Base-by-base conservation (phyloP, 2,888 invertebrate species). In the Nomada ruficornis region DNA sequence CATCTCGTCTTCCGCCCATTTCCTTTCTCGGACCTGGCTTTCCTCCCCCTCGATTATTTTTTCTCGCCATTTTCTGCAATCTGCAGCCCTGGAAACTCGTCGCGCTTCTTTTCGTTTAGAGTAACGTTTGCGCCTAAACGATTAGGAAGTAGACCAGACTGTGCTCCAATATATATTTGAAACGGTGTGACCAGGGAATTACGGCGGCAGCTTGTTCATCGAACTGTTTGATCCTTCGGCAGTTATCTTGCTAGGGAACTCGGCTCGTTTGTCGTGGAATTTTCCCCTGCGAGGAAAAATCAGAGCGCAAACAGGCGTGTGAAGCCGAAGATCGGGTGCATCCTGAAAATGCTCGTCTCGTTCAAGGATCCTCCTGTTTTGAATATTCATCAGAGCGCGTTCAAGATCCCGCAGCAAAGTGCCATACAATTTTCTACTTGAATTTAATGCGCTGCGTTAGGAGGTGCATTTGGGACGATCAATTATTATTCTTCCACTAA, bases 331-430 rank as follows among this genome's bases (percentile, higher is more conserved):
- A 13, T 23, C 13, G 2, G 36, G 20, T 18, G 9, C 18, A 11
- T 47, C 36, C 42, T 18, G 64, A 70, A 57, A 50, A 47, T 55
- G 55, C 60, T 36, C n/a, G 50, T 23, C 64, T 62, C 62, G 10
- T 29, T 72, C 57, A 42, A 67, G 64, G n/a, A 70, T 60, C 54
- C 59, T 29, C 54, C 9, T 5, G n/a, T 26, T 59, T 42, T 83
- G 79, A 80, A 85, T 83, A 86, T 86, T 86, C 81, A 83, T 85
- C 11, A 59, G 74, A 69, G 36, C 59, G 26, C 44, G 29, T 79
- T 54, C 72, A 60, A 26, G 23, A 13, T 26, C 65, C 26, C 62
- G 55, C 23, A 10, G 26, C 44, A 7, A 42, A 44, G 23, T 10
- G 36, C 15, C 47, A 23, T 52, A 44, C 20, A 65, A 54, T 60